Base-by-base conservation (phyloP, 2,113 vertebrate species). In the Halichoerus grypus region DNA sequence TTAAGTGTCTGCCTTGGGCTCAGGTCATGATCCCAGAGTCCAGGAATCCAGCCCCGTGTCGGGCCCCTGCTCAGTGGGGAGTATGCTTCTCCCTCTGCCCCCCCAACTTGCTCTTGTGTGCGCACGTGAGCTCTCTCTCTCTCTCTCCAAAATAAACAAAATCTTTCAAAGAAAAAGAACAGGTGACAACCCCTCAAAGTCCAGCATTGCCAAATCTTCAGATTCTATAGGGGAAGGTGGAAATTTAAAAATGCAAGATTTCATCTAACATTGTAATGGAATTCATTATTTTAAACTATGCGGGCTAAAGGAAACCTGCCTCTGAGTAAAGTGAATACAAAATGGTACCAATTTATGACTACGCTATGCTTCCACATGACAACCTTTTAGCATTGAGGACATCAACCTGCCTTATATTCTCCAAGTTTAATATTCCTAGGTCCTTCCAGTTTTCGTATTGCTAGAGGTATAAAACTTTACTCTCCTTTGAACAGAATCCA, bases 101-200 rank as follows among this genome's bases (percentile, higher is more conserved):
- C 63, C 14, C 31, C 15, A 31, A 14, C 14, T 14, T 33, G 6
- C 31, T 67, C 14, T 31, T 33, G 13, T 5, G 31, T 7, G 63
- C 1, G 3, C 63, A 33, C 3, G 2, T 24, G 8, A 8, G 1
- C 22, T 2, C 24, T 11, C 28, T 5, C 61, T 14, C 31, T 15
- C 63, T 33, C 31, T 67, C 31, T 7, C 63, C 63, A 65, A 65
- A 65, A 65, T 65, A 63, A 63, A 63, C 7, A 33, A 33, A 67
- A 16, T 67, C 31, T 67, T 16, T 15, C 31, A 65, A 65, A 65
- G 28, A 65, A 61, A 61, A 31, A 65, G 16, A 67, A 67, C 33
- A 67, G 15, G 9, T 18, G 15, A 18, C 39, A 36, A 14, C 15
- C 5, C 9, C 16, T 90, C 72, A 61, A 71, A 71, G 53, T 28